Conservation (phyloP, 2,113 vertebrate species). For the Neolamprologus kungweensis region DNA sequence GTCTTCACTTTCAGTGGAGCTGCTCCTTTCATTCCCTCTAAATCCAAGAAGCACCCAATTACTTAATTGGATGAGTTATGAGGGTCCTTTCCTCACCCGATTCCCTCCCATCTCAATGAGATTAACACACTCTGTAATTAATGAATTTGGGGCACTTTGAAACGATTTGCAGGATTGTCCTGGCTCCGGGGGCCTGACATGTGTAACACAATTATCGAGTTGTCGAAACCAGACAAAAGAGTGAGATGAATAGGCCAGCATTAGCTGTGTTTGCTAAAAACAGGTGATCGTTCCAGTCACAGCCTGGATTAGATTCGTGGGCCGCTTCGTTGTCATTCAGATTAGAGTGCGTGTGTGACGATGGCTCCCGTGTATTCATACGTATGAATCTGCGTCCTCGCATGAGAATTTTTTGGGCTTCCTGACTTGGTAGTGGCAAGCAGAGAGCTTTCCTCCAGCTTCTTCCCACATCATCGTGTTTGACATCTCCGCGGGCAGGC, state of each 20-base stretch:
- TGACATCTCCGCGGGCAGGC: conserved; percentile 53
- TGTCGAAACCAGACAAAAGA: conserved; percentile 32
- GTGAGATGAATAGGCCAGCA: conserved; percentile 3
- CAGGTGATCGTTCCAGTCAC: neutral
- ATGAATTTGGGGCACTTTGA: conserved; percentile 60
- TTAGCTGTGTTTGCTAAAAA: conserved; percentile 14
- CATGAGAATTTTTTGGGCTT: neutral
- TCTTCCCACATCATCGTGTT: conserved; percentile 57
- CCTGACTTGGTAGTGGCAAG: neutral
- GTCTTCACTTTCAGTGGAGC: conserved; percentile 20
- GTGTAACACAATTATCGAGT: conserved; percentile 47
- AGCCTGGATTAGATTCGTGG: neutral
- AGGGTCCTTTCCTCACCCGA: conserved; percentile 38
- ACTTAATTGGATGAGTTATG: conserved; percentile 70
- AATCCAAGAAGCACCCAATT: conserved; percentile 64
- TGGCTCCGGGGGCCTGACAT: conserved; percentile 34
- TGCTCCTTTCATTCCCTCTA: conserved; percentile 40
- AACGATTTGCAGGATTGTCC: conserved; percentile 34
- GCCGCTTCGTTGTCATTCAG: neutral
- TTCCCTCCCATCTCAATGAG: conserved; percentile 59
- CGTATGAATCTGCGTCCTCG: conserved; percentile 1
- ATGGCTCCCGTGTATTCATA: neutral
- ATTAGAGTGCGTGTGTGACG: neutral
- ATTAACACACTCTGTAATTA: conserved; percentile 62
- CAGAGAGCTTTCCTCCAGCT: conserved; percentile 24